Base-by-base conservation (phyloP, 2,888 invertebrate genomes). In the Marronus borbonicus region DNA sequence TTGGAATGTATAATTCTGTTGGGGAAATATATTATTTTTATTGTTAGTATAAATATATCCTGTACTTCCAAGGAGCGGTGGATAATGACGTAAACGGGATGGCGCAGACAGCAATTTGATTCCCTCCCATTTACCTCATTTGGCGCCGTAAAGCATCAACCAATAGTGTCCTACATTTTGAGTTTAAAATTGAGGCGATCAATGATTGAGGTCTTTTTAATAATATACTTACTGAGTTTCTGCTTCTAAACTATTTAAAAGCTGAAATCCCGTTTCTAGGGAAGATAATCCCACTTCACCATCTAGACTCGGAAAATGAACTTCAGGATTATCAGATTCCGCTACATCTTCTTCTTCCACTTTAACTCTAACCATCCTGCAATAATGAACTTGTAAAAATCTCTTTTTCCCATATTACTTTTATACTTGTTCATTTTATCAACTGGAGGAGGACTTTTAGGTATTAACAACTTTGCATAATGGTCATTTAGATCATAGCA, bases 231-330 rank as follows among this genome's bases (percentile, higher is more conserved):
- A 86, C 85, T 84, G 85, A 36, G 86, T 81, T 77, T 84, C 87
- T 31, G 86, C 86, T 84, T 88, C 88, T 44, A 87, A 80, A 81
- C 85, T 87, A 72, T 86, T 86, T 64, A 88, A 81, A 20, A 88
- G 80, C 79, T 87, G 87, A 81, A 85, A 85, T 17, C 86, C 87
- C 10, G 86, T 83, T 81, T 87, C 86, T 75, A 87, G 80, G 0
- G 85, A 84, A 24, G 85, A 84, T 78, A 83, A 82, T 55, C 83
- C 84, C 7, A 85, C 82, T 77, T 86, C 86, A 8, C 86, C 86
- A 49, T 85, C 86, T 44, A 87, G 82, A 20, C 84, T 82, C 0
- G 85, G 80, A 79, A 85, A 85, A 82, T 86, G 86, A 28, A 87
- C 84, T 81, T 87, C 86, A 4, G 85, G 82, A 79, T 86, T 86